Percentiles rank a stretch among this genome's conserved stretches.
phyloP scores from a whole-genome alignment of 2,888 invertebrate genomes.

The Exephanes ischioxanthus region DNA sequence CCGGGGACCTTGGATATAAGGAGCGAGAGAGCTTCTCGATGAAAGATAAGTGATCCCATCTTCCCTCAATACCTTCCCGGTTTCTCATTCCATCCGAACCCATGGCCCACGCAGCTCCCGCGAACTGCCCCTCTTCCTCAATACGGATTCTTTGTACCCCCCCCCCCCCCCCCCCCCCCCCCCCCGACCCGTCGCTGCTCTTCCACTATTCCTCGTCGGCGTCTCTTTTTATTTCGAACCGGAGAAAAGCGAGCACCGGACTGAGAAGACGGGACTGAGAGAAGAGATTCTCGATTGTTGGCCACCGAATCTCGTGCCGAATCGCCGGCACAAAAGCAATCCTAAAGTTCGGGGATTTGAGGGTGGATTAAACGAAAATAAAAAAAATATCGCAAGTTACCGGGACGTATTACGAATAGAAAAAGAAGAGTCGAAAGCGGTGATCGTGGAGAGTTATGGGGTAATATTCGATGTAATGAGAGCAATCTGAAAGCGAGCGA shows the following conservation, averaged over 20 bases:
- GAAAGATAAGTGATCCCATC: constrained; percentile 78
- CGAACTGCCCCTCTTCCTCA: constrained; percentile 53
- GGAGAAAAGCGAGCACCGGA: constrained; percentile 38
- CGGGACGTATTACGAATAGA: constrained; percentile 27
- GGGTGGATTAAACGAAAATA: constrained; percentile 41
- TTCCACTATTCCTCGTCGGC: constrained; percentile 40
- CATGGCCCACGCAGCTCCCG: constrained; percentile 9
- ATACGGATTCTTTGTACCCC: constrained; percentile 66
- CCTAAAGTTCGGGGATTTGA: constrained; percentile 52
- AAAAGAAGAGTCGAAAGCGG: constrained; percentile 12
- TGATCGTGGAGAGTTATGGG: constrained; percentile 56
- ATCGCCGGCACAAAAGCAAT: constrained; percentile 64
- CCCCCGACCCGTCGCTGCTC: constrained; percentile 11
- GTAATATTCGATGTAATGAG: constrained; percentile 57
- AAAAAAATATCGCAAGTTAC: constrained; percentile 5
- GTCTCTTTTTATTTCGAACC: constrained; percentile 39
- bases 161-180: constrained; percentile 27
- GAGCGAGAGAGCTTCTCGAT: constrained; percentile 70
- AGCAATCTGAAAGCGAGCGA: constrained; percentile 32
- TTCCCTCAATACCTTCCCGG: constrained; percentile 67
- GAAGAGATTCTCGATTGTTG: constrained; percentile 59
- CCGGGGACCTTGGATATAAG: constrained; percentile 34
- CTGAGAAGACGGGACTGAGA: constrained; percentile 42
- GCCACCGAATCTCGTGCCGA: constrained; percentile 63
- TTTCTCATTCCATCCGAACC: constrained; percentile 56